phyloP scores from a whole-genome alignment of 2,888 invertebrate genomes.

The Eueremaeus valkanovi region DNA sequence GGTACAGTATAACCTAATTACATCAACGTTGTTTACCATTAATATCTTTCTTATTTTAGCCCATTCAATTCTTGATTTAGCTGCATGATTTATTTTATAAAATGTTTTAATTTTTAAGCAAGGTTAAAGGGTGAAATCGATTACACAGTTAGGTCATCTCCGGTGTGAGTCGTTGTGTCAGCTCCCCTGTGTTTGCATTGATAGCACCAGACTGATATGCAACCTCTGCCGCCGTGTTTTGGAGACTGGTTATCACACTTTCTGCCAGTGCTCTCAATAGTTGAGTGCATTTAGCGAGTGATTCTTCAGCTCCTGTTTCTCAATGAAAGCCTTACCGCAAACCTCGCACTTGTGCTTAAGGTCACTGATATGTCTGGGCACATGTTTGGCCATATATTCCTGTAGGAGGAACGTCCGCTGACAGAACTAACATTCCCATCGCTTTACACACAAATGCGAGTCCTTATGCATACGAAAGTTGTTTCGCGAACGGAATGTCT shows the following conservation, averaged over 20 bases:
- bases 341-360: conserved; percentile 45
- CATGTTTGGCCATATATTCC: conserved; percentile 46
- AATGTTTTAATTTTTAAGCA: no score
- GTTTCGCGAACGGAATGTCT: conserved; percentile 44
- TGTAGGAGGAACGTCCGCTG: conserved; percentile 43
- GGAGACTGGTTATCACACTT: conserved; percentile 19
- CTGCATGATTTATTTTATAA: no score
- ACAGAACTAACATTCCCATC: conserved; percentile 45
- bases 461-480: conserved; percentile 45
- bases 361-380: conserved; percentile 45
- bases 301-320: conserved; percentile 47
- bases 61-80: no score
- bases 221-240: no score
- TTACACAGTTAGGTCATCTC: no score
- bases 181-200: no score
- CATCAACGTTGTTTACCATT: no score
- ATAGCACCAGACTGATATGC: no score
- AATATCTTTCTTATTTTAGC: no score
- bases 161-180: no score
- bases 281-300: conserved; percentile 48
- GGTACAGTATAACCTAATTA: no score
- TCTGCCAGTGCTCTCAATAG: background rate
- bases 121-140: no score
- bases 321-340: conserved; percentile 47
- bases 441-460: conserved; percentile 44